Evolutionary conservation across 1,140 invertebrate genomes (phyloP).

Genomic region (Saccostrea echinata): DNA sequence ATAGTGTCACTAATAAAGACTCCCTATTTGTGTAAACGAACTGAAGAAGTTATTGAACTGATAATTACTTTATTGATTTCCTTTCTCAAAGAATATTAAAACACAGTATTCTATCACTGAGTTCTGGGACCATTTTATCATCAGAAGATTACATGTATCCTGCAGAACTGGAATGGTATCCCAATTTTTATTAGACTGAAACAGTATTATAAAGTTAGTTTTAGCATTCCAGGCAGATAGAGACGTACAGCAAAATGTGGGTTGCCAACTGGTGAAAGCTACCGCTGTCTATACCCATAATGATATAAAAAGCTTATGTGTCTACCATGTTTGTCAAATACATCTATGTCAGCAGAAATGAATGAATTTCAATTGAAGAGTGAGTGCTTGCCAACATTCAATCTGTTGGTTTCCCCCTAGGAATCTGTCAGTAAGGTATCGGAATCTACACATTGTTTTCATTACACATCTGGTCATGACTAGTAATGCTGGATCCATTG

Average conservation of each 20-base stretch:
- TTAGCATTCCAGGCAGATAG: neutral
- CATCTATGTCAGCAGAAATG: neutral
- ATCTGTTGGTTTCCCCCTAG: neutral
- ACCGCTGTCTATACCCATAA: neutral
- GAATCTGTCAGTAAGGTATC: slow-evolving; percentile 20
- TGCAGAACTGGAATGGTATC: neutral
- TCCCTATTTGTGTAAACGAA: neutral
- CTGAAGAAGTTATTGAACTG: neutral
- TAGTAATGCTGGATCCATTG: no score
- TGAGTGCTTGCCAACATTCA: neutral
- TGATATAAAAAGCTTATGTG: neutral
- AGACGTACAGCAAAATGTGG: neutral
- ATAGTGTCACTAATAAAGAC: neutral
- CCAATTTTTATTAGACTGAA: neutral
- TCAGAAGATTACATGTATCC: slow-evolving; percentile 6
- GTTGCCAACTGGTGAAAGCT: neutral
- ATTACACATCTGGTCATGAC: neutral
- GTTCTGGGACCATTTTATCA: neutral
- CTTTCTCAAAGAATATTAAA: neutral
- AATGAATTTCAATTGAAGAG: slow-evolving; percentile 18
- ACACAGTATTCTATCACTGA: neutral
- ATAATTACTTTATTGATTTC: neutral
- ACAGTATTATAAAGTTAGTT: neutral
- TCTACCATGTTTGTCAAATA: neutral
- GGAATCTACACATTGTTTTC: neutral